Evolutionary conservation across 1,140 invertebrate species (phyloP), one percentile per base, ranked within the genome.

Genomic region (Bilobella aurantiaca): DNA sequence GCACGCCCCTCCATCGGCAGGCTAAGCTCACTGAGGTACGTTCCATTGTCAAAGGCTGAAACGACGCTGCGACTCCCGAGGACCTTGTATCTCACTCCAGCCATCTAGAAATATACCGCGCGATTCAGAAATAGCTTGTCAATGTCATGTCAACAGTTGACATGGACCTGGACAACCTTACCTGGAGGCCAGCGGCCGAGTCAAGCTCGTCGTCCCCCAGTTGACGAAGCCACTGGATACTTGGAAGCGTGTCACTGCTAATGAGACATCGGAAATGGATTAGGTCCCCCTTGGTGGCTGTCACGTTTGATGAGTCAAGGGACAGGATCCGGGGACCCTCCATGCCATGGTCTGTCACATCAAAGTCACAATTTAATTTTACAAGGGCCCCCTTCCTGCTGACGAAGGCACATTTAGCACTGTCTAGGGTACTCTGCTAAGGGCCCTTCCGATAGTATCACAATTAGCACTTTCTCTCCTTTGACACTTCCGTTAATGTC

Each of bases 1-100:
- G 8, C 28, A 8, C 27, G 27, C 8, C 16, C 16, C 21, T 59
- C 58, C 14, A 25, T 25, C 23, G 14, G 49, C 12, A 59, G 5
- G 12, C 8, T 66, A 27, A 75, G 66, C 58, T 74, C 71, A 60
- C 73, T 75, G 3, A 75, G 29, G 65, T 69, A 75, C 29, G 64
- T 58, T 37, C 74, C 74, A 64, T 74, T 72, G n/a, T n/a, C 31
- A 12, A 58, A 16, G 23, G 31, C 5, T n/a, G 32, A 46, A 21
- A 65, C 30, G 14, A 21, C 16, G 57, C n/a, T 56, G 12, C 28
- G 57, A 2, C 30, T 32, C 27, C 42, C 47, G 27, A 70, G 64
- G 25, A 62, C 49, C 30, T 64, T 46, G 49, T 65, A 70, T 27
- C 62, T 64, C 28, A 28, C 46, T 28, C 30, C 29, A 3, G 18